phyloP scores from a whole-genome alignment of 2,113 vertebrate species.

The Phaethornis superciliosus region DNA sequence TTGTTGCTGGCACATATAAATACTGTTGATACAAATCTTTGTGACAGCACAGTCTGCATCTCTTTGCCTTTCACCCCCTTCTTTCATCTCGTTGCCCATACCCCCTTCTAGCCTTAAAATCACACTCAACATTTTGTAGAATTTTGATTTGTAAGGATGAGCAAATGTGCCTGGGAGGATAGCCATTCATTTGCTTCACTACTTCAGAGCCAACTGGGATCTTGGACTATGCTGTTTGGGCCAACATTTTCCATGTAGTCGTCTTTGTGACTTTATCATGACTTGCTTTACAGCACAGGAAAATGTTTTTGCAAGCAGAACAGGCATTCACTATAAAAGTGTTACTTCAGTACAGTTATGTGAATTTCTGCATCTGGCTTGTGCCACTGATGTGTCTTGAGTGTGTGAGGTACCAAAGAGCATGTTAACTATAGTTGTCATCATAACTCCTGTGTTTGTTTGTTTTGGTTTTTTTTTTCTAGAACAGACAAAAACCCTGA shows the following conservation, averaged over 20 bases:
- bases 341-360: not conserved
- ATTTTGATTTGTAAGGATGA: not conserved
- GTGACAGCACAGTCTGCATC: not conserved
- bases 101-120: not conserved
- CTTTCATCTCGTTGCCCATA: not conserved
- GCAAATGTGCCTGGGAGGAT: not conserved
- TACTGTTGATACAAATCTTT: not conserved
- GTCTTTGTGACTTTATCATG: not conserved
- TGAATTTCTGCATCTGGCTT: not conserved
- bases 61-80: not conserved
- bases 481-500: conserved; percentile 92
- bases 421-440: not conserved
- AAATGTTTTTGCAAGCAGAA: not conserved
- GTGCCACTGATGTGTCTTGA: not conserved
- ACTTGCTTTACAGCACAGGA: not conserved
- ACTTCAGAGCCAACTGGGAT: not conserved
- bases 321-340: no score
- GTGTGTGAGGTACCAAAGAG: not conserved
- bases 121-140: not conserved
- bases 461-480: not conserved
- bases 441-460: not conserved
- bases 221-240: not conserved
- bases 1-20: not conserved
- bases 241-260: not conserved
- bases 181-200: not conserved